These are phyloP conservation scores for Heliangelus exortis DNA, from an alignment of 2,797 vertebrate genomes.

Conservation along the genomic window DNA sequence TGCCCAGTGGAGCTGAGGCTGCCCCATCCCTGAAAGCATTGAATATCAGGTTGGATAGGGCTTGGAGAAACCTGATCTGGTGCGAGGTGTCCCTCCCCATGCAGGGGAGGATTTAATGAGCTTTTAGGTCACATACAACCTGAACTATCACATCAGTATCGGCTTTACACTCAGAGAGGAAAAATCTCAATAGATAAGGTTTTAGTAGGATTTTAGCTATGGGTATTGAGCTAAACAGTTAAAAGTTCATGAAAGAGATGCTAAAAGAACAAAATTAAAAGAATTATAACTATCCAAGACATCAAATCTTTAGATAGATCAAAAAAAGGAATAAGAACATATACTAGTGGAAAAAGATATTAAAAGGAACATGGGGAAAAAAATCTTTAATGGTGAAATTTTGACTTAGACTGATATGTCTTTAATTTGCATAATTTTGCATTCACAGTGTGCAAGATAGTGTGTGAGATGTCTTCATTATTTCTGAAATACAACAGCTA, in stretches of 20 bases:
- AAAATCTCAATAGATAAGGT: background rate
- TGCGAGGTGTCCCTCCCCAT: too few relatives aligned
- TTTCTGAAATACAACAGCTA: constrained; percentile 12
- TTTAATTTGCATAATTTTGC: constrained; percentile 33
- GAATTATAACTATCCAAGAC: background rate
- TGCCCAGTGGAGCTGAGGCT: too few relatives aligned
- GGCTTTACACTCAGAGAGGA: background rate
- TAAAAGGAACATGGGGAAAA: background rate
- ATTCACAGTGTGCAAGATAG: background rate
- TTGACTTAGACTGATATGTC: background rate
- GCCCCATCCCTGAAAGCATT: too few relatives aligned
- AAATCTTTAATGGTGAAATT: background rate
- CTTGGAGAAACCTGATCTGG: too few relatives aligned
- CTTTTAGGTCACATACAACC: too few relatives aligned
- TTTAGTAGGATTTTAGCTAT: background rate
- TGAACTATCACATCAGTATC: background rate
- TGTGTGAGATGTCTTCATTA: constrained; percentile 1
- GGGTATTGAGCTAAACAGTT: background rate
- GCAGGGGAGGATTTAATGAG: too few relatives aligned
- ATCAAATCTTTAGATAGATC: background rate
- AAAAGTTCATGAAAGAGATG: background rate
- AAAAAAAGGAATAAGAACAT: background rate
- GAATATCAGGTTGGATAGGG: too few relatives aligned
- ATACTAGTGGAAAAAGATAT: background rate
- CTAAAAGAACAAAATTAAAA: background rate